Conservation (phyloP, 2,797 vertebrate genomes). For the Rachycentron canadum region DNA sequence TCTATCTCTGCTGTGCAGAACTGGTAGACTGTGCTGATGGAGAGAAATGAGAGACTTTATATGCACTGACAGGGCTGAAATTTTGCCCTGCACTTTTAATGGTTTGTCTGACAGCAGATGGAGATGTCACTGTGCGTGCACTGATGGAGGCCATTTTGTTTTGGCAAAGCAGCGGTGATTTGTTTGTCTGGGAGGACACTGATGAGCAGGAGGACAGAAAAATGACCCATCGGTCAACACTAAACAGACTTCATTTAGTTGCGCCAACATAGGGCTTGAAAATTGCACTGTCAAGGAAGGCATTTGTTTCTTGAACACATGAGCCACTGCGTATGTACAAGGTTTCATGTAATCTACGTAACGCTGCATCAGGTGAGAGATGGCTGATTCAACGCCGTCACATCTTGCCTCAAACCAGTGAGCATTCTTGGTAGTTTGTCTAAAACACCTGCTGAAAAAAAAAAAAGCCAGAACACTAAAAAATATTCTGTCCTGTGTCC, state of each 20-base stretch:
- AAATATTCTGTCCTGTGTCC: slow-evolving; percentile 54
- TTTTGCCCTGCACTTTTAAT: slow-evolving; percentile 85
- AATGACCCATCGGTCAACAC: slow-evolving; percentile 79
- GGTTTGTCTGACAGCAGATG: slow-evolving; percentile 85
- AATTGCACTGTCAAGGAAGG: slow-evolving; percentile 50
- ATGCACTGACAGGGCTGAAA: slow-evolving; percentile 86
- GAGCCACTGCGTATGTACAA: slow-evolving; percentile 13
- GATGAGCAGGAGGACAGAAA: slow-evolving; percentile 69
- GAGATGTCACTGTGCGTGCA: slow-evolving; percentile 80
- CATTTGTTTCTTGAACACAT: slow-evolving; percentile 42
- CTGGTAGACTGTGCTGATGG: slow-evolving; percentile 86
- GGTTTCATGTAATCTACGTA: slow-evolving; percentile 29
- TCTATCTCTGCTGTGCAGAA: slow-evolving; percentile 78
- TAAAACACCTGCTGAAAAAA: slow-evolving; percentile 18
- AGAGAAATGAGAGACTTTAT: slow-evolving; percentile 87
- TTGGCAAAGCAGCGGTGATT: slow-evolving; percentile 78
- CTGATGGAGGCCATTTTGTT: slow-evolving; percentile 83
- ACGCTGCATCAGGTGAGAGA: slow-evolving; percentile 37
- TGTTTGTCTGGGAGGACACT: slow-evolving; percentile 78
- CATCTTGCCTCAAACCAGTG: slow-evolving; percentile 12
- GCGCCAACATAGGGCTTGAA: slow-evolving; percentile 49
- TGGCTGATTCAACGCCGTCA: background rate
- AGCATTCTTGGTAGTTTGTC: slow-evolving; percentile 17
- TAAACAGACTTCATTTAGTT: slow-evolving; percentile 71
- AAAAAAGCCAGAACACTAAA: background rate